Evolutionary conservation across 2,113 vertebrate genomes (phyloP).

Genomic region (Mellivora capensis): DNA sequence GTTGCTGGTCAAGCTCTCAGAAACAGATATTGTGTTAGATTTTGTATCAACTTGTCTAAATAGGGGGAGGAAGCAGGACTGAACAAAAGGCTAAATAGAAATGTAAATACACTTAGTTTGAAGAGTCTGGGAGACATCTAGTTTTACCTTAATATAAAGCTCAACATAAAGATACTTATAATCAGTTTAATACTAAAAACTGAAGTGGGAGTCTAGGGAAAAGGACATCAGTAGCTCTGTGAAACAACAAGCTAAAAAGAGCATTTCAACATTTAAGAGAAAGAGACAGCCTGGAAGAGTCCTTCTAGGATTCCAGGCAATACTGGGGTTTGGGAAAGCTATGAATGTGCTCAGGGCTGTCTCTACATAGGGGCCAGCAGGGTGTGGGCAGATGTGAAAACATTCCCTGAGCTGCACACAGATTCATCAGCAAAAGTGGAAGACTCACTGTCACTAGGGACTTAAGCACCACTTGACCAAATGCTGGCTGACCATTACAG

Average conservation of each 20-base stretch:
- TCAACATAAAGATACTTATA: background rate
- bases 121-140: background rate
- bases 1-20: background rate
- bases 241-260: background rate
- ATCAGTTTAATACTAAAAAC: background rate
- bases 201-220: background rate
- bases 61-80: background rate
- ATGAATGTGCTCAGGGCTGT: background rate
- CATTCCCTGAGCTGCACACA: background rate
- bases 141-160: background rate
- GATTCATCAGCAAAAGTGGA: background rate
- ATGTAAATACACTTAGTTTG: background rate
- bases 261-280: background rate
- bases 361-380: background rate
- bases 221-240: background rate
- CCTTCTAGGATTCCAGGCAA: background rate
- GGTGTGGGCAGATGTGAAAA: background rate
- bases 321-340: background rate
- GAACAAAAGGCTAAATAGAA: background rate
- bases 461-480: background rate
- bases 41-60: background rate
- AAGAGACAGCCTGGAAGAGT: background rate
- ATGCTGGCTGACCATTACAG: background rate
- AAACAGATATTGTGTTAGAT: background rate
- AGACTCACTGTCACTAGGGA: background rate